Base-by-base conservation (phyloP, 2,797 vertebrate species). In the Anolis apletophallus region DNA sequence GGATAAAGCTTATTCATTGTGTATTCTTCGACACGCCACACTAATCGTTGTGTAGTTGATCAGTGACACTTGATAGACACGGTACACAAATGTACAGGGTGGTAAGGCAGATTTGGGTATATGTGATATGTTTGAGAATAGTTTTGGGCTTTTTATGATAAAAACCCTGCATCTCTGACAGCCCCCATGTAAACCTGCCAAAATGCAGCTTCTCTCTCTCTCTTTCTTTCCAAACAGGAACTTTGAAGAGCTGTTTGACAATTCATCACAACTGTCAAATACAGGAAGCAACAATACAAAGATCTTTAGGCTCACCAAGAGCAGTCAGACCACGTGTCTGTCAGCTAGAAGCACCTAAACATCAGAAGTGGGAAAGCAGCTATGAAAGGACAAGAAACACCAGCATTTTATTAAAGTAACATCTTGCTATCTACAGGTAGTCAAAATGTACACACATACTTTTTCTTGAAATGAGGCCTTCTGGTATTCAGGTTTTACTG, bases 231-330 rank as follows among this genome's bases (percentile, higher is more conserved):
- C 82, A 84, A 81, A 61, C 52, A 67, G 57, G 46, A 73, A 32
- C n/a, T 73, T 67, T 86, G 75, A 79, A 83, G 46, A 74, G 5
- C 29, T 55, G 5, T 85, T 78, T 88, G 57, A 87, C 75, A 87
- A 34, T 29, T 79, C 3, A 79, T 79, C 68, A 79, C n/a, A 61
- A 64, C 50, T 64, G 57, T 79, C 75, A 87, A 52, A 67, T n/a
- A 68, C 34, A 68, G 17, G 29, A 67, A 86, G 26, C 79, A 76
- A 67, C 23, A 55, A 76, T 46, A 50, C 3, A 21, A 75, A 68
- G 40, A 61, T 50, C 61, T 84, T 84, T 76, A 50, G 72, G 26
- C 34, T 80, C 73, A 85, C 67, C 68, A 72, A 83, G 23, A 64
- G 17, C n/a, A 64, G 72, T 79, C 23, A 55, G 77, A 50, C 40